phyloP scores from a whole-genome alignment of 2,113 vertebrate species.

The Epinephelus cyanopodus region DNA sequence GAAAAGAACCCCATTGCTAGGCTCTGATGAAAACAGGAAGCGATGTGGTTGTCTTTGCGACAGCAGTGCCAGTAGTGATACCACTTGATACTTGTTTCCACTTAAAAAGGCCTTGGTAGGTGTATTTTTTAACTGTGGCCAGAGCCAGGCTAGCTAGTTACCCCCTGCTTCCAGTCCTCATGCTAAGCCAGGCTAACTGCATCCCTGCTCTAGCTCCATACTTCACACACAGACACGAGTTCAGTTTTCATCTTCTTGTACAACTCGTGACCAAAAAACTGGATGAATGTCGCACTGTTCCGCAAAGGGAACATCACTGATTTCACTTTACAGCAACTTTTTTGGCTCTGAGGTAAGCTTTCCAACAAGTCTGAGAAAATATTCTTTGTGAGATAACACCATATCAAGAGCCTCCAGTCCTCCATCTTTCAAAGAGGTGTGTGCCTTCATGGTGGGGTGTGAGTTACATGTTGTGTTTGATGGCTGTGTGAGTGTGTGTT shows the following conservation, averaged over 20 bases:
- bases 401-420: neutral
- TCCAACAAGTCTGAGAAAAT: neutral
- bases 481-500: constrained; percentile 39
- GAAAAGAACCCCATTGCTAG: no score
- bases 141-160: neutral
- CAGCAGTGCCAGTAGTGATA: no score
- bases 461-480: constrained; percentile 28
- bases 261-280: neutral
- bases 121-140: neutral
- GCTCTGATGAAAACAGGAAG: no score
- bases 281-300: neutral
- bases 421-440: neutral
- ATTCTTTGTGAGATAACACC: neutral
- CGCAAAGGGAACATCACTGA: no score
- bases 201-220: neutral
- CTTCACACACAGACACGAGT: neutral
- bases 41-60: no score
- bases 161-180: neutral
- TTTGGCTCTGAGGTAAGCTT: neutral
- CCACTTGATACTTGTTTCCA: no score
- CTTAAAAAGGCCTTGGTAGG: neutral
- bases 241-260: neutral
- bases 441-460: neutral
- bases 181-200: neutral
- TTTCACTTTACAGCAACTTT: neutral